phyloP scores from a whole-genome alignment of 2,113 vertebrate species.

The Rhinoderma darwinii region DNA sequence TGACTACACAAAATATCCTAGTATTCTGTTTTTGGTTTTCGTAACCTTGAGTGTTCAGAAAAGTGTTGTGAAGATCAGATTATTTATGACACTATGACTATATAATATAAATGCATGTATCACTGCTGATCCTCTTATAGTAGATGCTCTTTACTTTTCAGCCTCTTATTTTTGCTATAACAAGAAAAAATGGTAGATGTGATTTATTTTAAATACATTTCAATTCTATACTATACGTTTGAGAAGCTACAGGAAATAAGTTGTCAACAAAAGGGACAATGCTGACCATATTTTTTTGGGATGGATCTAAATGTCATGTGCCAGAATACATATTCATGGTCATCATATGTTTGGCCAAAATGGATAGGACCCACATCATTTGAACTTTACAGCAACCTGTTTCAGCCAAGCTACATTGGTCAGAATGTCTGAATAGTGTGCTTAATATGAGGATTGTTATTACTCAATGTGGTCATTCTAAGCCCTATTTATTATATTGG shows the following conservation, averaged over 20 bases:
- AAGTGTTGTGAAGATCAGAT: background rate
- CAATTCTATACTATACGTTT: background rate
- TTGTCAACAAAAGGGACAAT: background rate
- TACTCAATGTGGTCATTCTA: no score
- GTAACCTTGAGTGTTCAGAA: conserved; percentile 27
- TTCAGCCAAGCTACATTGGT: no score
- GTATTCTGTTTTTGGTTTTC: conserved; percentile 11
- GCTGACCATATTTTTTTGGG: background rate
- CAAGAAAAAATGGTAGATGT: background rate
- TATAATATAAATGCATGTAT: background rate
- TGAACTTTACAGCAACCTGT: no score
- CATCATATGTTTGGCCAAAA: no score
- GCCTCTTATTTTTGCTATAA: background rate
- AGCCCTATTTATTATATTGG: no score
- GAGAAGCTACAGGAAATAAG: background rate
- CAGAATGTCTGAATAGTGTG: no score
- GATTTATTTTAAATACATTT: background rate
- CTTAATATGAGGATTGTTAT: no score
- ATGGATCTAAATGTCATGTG: no score
- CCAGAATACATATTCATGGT: no score
- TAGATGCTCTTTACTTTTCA: background rate
- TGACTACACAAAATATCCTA: conserved; percentile 27
- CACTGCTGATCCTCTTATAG: background rate
- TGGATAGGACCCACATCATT: no score
- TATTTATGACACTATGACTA: background rate